Evolutionary conservation across 2,113 vertebrate species (phyloP).

Genomic region (Ictidomys tridecemlineatus): DNA sequence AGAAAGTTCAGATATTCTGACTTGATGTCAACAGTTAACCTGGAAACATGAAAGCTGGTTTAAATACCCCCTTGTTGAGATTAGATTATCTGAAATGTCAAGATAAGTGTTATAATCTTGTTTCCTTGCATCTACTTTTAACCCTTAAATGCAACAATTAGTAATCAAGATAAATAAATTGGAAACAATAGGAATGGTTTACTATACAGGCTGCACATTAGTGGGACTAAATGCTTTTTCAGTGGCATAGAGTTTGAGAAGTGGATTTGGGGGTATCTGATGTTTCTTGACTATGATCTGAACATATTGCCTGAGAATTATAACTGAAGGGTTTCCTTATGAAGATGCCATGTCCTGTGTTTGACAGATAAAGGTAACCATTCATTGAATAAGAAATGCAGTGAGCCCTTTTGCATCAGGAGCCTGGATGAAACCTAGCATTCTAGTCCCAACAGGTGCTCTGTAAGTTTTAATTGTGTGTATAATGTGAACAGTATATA

Average conservation of each 20-base stretch:
- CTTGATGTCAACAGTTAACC: neutral
- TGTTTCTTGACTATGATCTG: constrained; percentile 1
- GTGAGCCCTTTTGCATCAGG: neutral
- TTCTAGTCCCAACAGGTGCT: neutral
- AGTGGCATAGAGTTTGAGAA: neutral
- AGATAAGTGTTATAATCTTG: neutral
- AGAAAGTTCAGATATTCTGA: neutral
- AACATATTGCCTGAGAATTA: neutral
- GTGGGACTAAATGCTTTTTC: neutral
- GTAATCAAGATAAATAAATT: constrained; percentile 1
- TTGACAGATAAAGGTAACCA: neutral
- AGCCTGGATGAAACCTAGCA: neutral
- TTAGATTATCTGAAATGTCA: constrained; percentile 12
- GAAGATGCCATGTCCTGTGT: neutral
- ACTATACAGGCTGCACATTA: neutral
- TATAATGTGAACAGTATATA: neutral
- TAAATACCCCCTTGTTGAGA: neutral
- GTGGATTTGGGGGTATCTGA: neutral
- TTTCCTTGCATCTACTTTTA: constrained; percentile 4
- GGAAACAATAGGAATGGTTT: neutral
- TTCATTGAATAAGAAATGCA: neutral
- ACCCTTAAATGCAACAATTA: neutral
- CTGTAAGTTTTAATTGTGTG: neutral
- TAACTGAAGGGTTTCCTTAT: neutral
- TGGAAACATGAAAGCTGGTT: neutral